Conservation (phyloP, 1,140 invertebrate genomes). For the Cephus cinctus region DNA sequence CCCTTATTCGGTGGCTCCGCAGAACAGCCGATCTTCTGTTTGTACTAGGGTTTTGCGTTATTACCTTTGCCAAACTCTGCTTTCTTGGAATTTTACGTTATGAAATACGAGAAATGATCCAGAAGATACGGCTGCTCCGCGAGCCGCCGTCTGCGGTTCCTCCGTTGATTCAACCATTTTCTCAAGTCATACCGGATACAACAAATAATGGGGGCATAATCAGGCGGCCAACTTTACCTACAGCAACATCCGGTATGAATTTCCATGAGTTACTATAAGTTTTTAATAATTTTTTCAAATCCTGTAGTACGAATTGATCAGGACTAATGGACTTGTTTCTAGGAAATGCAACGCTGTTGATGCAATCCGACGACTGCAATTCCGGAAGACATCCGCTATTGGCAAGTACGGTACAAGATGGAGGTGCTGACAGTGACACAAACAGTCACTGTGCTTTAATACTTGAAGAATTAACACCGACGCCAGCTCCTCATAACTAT, state of each 20-base stretch:
- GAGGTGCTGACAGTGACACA: constrained; percentile 64
- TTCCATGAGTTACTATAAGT: not conserved
- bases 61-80: constrained; percentile 86
- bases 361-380: constrained; percentile 42
- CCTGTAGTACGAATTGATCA: no score
- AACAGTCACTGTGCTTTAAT: constrained; percentile 65
- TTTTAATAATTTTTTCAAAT: not conserved
- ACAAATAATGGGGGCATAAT: constrained; percentile 55
- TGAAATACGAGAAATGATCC: constrained; percentile 87
- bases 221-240: constrained; percentile 10
- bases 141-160: constrained; percentile 44
- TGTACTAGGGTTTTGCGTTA: constrained; percentile 85
- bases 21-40: constrained; percentile 79
- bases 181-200: constrained; percentile 53
- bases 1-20: constrained; percentile 70
- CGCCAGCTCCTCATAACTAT: constrained; percentile 33
- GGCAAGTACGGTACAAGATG: constrained; percentile 55
- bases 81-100: constrained; percentile 84
- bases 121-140: constrained; percentile 73
- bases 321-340: no score
- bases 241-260: not conserved
- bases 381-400: constrained; percentile 49
- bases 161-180: constrained; percentile 42
- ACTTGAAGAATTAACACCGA: constrained; percentile 52
- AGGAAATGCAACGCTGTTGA: constrained; percentile 42